A percentile compares a stretch with the other conserved stretches of the same genome.
Conservation (phyloP, 2,113 vertebrate species). For the Toxotes chatareus region DNA sequence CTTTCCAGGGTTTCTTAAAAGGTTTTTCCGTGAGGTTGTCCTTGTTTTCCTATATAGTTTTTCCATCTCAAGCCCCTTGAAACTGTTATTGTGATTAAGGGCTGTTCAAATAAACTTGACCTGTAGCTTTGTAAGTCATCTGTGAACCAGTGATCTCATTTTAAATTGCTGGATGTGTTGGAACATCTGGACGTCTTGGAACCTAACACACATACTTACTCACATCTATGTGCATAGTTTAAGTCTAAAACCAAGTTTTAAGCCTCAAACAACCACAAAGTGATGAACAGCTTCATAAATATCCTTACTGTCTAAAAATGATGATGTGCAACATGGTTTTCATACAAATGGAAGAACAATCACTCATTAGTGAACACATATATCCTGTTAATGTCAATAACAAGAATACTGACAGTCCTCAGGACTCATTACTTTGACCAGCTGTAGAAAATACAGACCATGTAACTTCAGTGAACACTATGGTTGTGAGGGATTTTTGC, state of each 20-base stretch:
- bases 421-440: neutral
- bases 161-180: neutral
- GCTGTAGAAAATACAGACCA: neutral
- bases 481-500: conserved; percentile 19
- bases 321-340: neutral
- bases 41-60: conserved; percentile 15
- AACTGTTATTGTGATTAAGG: conserved; percentile 7
- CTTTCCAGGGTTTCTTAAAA: conserved; percentile 28
- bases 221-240: neutral
- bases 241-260: neutral
- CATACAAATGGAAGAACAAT: neutral
- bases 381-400: neutral
- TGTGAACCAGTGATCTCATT: neutral
- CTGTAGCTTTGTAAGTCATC: neutral
- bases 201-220: neutral
- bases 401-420: neutral
- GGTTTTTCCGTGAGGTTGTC: conserved; percentile 28
- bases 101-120: conserved; percentile 19
- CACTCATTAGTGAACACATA: neutral
- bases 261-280: neutral
- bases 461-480: conserved; percentile 6
- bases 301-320: neutral
- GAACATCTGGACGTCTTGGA: neutral
- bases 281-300: neutral
- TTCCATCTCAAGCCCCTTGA: conserved; percentile 11